Evolutionary conservation across 2,797 vertebrate genomes (phyloP), one percentile per base, ranked within the genome.

Genomic region (Sebastes wilsoni): DNA sequence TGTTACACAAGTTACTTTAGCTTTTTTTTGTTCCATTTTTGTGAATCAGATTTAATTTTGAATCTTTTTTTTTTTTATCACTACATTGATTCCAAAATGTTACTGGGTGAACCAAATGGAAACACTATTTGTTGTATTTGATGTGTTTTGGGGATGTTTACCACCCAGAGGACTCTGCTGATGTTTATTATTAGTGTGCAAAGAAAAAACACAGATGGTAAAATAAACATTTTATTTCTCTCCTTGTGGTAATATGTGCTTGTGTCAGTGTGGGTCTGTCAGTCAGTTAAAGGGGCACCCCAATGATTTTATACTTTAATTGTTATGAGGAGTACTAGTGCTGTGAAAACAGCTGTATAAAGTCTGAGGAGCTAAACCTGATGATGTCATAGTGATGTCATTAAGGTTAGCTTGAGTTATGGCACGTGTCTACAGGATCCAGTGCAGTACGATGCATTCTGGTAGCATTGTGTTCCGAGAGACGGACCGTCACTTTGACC

Each of bases 201-300:
- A 85, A 91, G 84, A 79, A 82, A 80, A 84, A 89, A 90, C 56
- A 85, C 84, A 67, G 78, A 90, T 46, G 28, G 75, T 91, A 90
- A 93, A 95, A 95, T 95, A 95, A 95, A 95, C 90, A 82, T 92
- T 93, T 94, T 94, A 94, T 95, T 94, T 95, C 93, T 89, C 89
- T 89, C 65, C 72, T 91, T 92, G 88, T 94, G 79, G 77, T 93
- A 85, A 87, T 75, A 79, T 34, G 52, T 86, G 72, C 38, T 68
- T 75, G 64, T 77, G 72, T 81, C 12, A 13, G 32, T 81, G 49
- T 82, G 65, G 67, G 30, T 89, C 42, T 88, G 75, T 79, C 18
- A 3, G 61, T 86, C 5, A n/a, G 71, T 71, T 56, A 11, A 52
- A 59, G 23, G 2, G 7, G 18, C 3, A 46, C 8, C n/a, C 46